phyloP scores from a whole-genome alignment of 2,888 invertebrate species.

The Serrognathus titanus region DNA sequence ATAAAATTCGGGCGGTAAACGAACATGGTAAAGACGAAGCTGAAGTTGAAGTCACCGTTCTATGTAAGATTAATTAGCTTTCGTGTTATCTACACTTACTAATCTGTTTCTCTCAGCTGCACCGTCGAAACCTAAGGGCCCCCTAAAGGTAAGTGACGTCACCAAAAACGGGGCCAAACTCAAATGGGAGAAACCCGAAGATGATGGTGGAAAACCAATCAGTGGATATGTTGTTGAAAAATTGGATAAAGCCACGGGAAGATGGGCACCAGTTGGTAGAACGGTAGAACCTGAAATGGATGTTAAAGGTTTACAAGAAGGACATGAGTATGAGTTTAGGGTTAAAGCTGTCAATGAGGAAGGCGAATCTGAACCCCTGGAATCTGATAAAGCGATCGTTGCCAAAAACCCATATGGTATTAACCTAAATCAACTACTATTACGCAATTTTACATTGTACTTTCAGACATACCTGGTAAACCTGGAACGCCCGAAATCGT shows the following conservation, averaged over 20 bases:
- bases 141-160: slow-evolving; percentile 82
- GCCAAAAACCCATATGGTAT: slow-evolving; percentile 96
- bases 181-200: slow-evolving; percentile 91
- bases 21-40: slow-evolving; percentile 90
- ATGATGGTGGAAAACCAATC: slow-evolving; percentile 91
- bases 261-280: slow-evolving; percentile 91
- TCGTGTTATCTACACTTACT: slow-evolving; percentile 14
- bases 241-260: slow-evolving; percentile 84
- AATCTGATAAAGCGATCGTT: slow-evolving; percentile 80
- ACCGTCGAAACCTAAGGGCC: slow-evolving; percentile 85
- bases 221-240: slow-evolving; percentile 94
- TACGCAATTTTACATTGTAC: not conserved
- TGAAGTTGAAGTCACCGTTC: slow-evolving; percentile 85
- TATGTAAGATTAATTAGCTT: slow-evolving; percentile 48
- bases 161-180: slow-evolving; percentile 87
- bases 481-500: slow-evolving; percentile 83
- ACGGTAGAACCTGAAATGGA: slow-evolving; percentile 85
- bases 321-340: slow-evolving; percentile 90
- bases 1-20: slow-evolving; percentile 87
- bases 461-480: slow-evolving; percentile 70
- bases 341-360: slow-evolving; percentile 93
- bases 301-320: slow-evolving; percentile 84
- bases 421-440: not conserved
- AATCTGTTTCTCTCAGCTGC: slow-evolving; percentile 33
- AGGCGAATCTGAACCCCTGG: slow-evolving; percentile 90